phyloP scores from a whole-genome alignment of 2,888 invertebrate genomes.

The Drosophila subquinaria region DNA sequence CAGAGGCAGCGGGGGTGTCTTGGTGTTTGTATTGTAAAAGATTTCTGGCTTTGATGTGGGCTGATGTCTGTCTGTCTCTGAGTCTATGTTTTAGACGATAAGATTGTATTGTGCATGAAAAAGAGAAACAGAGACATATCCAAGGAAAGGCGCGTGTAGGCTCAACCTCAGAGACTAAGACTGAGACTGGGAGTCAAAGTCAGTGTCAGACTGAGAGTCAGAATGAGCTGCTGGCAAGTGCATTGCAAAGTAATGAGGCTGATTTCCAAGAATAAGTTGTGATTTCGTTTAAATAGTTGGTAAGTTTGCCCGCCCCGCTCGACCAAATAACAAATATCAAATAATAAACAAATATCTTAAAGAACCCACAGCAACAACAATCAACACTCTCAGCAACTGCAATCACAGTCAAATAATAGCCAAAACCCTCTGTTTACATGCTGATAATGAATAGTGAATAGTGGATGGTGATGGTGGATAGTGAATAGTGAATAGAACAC shows the following conservation, averaged over 20 bases:
- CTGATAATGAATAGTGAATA: slow-evolving; percentile 36
- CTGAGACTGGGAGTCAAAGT: slow-evolving; percentile 27
- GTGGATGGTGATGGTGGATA: background rate
- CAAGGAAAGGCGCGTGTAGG: background rate
- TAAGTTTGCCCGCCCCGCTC: slow-evolving; percentile 25
- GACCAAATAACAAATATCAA: slow-evolving; percentile 42
- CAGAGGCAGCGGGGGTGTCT: slow-evolving; percentile 17
- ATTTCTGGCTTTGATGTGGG: slow-evolving; percentile 61
- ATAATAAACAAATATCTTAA: slow-evolving; percentile 35
- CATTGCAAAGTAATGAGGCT: slow-evolving; percentile 73
- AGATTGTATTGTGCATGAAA: slow-evolving; percentile 49
- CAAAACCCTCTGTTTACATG: slow-evolving; percentile 40
- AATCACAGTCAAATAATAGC: slow-evolving; percentile 54
- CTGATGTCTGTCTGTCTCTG: slow-evolving; percentile 17
- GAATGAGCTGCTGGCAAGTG: slow-evolving; percentile 42
- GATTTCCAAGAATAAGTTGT: slow-evolving; percentile 69
- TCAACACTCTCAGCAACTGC: slow-evolving; percentile 22
- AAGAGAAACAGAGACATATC: slow-evolving; percentile 9
- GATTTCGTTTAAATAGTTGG: slow-evolving; percentile 65
- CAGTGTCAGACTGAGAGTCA: background rate
- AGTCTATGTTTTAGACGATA: slow-evolving; percentile 36
- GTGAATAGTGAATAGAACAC: background rate
- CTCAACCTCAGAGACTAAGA: slow-evolving; percentile 28
- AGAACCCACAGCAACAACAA: slow-evolving; percentile 14
- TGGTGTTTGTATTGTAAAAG: slow-evolving; percentile 41